Evolutionary conservation across 1,140 invertebrate species (phyloP), one percentile per base, ranked within the genome.

Genomic region (Xylocopa sonorina): DNA sequence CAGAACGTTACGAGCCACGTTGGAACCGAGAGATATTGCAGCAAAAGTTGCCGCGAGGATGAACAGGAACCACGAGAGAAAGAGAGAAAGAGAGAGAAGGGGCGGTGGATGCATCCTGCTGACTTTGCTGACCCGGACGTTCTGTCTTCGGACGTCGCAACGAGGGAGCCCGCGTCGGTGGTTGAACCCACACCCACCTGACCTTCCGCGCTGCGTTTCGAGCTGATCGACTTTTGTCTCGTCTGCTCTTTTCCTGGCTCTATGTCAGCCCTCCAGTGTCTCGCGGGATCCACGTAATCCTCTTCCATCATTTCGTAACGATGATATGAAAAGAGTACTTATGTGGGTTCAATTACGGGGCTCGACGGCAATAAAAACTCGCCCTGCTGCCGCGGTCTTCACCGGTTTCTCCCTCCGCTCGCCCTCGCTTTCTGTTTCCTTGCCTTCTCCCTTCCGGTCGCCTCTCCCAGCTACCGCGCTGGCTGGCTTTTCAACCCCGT

Each of bases 261-360:
- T 55, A 51, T 41, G 41, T 58, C 73, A 38, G 43, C 21, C 46
- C 53, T 77, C 18, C 64, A n/a, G n/a, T n/a, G 63, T 89, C 88
- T 82, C 88, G 58, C 34, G 88, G 87, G 88, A 87, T 87, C 75
- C 66, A 69, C 81, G 77, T 89, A 89, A 89, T 89, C 88, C 88
- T 87, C 88, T 89, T 86, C 85, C 84, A 88, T 89, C 87, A 88
- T 89, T 88, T 88, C 86, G 77, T 83, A 80, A 79, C 74, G 79
- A 82, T 75, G 84, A 86, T 85, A 85, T 79, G 84, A 89, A 88
- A 88, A 88, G 83, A 87, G 83, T 86, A 87, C 86, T 89, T 89
- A 88, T 85, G 86, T 85, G 86, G 83, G 82, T 89, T 89, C 88
- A 88, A 89, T 89, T 88, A 89, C 82, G 80, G 77, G 62, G 57